phyloP scores from a whole-genome alignment of 2,888 invertebrate genomes.

The Spisula solida region DNA sequence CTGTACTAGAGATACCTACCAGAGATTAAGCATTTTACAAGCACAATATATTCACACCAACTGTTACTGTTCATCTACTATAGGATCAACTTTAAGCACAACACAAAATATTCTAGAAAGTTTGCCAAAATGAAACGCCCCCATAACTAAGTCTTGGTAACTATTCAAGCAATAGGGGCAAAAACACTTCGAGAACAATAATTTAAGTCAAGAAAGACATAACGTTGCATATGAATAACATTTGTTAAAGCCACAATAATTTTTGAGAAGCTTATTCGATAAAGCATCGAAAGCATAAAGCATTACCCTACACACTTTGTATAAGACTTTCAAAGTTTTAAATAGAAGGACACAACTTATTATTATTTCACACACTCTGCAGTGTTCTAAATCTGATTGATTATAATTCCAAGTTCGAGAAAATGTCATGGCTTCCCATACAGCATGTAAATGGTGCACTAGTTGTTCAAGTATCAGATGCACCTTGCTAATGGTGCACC shows the following conservation, averaged over 20 bases:
- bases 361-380: background rate
- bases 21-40: background rate
- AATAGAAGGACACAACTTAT: background rate
- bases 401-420: background rate
- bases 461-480: too few relatives aligned
- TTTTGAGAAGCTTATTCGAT: background rate
- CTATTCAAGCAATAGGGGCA: background rate
- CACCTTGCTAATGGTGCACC: too few relatives aligned
- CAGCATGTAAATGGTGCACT: background rate
- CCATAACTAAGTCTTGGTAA: background rate
- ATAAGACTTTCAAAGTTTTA: background rate
- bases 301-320: background rate
- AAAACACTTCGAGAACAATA: background rate
- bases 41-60: slow-evolving; percentile 6
- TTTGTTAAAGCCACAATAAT: background rate
- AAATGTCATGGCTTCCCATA: background rate
- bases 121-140: slow-evolving; percentile 6
- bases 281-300: background rate
- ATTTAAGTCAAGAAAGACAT: background rate
- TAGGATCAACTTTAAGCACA: background rate
- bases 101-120: background rate
- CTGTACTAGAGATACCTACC: background rate
- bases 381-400: background rate
- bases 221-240: background rate
- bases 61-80: background rate